These are phyloP conservation scores for Scyliorhinus canicula DNA, from an alignment of 2,797 vertebrate species.

Conservation along the genomic window DNA sequence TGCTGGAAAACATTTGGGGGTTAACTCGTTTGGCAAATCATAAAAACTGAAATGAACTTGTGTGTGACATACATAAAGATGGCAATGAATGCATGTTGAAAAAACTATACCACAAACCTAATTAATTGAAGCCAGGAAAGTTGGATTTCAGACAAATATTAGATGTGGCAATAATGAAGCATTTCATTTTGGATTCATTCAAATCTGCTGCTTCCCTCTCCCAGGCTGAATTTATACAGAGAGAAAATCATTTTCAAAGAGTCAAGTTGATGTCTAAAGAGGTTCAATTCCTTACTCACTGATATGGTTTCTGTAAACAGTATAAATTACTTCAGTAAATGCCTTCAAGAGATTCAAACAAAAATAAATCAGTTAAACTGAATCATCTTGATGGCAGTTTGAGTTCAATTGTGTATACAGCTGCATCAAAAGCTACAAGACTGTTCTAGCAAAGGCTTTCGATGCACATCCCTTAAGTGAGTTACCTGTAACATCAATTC, in stretches of 20 bases:
- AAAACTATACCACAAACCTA: neutral
- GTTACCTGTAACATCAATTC: slow-evolving; percentile 98
- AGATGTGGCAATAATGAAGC: neutral
- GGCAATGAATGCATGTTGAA: neutral
- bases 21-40: neutral
- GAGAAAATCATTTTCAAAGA: neutral
- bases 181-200: neutral
- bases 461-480: slow-evolving; percentile 29
- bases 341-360: neutral
- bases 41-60: neutral
- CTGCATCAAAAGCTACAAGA: neutral
- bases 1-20: slow-evolving; percentile 11
- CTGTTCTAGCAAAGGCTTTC: neutral
- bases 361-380: slow-evolving; percentile 7
- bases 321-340: neutral
- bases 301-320: neutral
- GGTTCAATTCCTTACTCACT: too few species aligned
- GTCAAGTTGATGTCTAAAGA: neutral
- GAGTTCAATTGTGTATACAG: neutral
- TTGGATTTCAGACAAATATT: neutral
- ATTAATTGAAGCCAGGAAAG: slow-evolving; percentile 5
- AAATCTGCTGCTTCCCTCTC: neutral
- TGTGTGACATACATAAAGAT: neutral
- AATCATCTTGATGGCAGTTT: neutral
- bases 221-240: neutral